Evolutionary conservation across 2,888 invertebrate species (phyloP), one percentile per base, ranked within the genome.

Genomic region (Eupelmus urozonus): DNA sequence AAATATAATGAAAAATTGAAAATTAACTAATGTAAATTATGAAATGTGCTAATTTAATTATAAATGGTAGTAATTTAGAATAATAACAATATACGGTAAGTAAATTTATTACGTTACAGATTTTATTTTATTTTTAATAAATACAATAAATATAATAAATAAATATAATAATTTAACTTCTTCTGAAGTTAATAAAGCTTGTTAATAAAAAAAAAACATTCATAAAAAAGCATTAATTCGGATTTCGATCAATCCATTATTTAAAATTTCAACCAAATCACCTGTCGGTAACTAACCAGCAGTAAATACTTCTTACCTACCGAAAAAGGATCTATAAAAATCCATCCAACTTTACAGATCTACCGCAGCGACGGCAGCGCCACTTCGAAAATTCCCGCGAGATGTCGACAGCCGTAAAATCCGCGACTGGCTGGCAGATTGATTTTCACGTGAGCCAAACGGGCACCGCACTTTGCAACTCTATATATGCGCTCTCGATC

Each of bases 361-460:
- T 62, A 71, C 51, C 60, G 49, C 27, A 18, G 9, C 11, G 16
- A 25, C 40, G 20, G 0, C 20, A 42, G 23, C 29, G 9, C 27
- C 18, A 18, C 13, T 13, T 11, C 20, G 16, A 25, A 25, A 62
- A 23, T 13, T 23, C 27, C 65, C 55, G 13, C 7, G 4, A 66
- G 74, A 59, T 66, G 74, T 34, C 74, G 74, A 45, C 23, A 59
- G 7, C n/a, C 2, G 23, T 40, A 45, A 51, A 72, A 74, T 59
- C 34, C 59, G n/a, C 7, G 25, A 9, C 57, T 23, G 20, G 23
- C 34, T 59, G 16, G 66, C 59, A 57, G 66, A 74, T 74, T 74
- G 74, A 74, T 74, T 74, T 74, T 74, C 66, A 66, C 74, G 66
- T 59, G 74, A 74, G 65, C 23, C 23, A 25, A 40, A 23, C 59